These are phyloP conservation scores for Bucco capensis DNA, from an alignment of 2,113 vertebrate genomes.

Conservation along the genomic window DNA sequence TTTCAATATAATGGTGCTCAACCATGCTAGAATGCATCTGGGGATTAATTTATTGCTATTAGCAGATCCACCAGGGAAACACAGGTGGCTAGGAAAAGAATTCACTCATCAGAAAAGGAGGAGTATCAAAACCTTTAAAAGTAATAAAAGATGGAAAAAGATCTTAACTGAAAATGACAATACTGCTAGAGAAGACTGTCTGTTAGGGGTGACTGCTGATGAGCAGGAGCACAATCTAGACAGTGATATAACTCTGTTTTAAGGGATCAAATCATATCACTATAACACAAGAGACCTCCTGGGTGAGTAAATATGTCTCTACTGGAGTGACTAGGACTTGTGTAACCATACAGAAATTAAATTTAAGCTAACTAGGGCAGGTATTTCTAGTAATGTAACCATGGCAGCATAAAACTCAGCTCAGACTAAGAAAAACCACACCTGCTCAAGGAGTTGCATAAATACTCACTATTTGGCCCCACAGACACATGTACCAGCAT, in stretches of 20 bases:
- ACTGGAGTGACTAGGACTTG: neutral
- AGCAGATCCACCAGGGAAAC: neutral
- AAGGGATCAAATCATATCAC: neutral
- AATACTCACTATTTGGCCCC: neutral
- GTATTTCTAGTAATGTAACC: constrained; percentile 43
- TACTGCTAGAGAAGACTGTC: neutral
- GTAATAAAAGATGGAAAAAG: neutral
- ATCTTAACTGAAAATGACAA: neutral
- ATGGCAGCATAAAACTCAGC: constrained; percentile 25
- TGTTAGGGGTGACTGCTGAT: neutral
- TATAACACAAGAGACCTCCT: neutral
- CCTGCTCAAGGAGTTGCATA: constrained; percentile 23
- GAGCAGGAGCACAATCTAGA: neutral
- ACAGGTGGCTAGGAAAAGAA: constrained; percentile 7
- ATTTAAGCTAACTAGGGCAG: constrained; percentile 32
- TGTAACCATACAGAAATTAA: neutral
- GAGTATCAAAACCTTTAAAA: neutral
- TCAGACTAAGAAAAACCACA: neutral
- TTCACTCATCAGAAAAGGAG: neutral
- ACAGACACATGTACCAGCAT: neutral
- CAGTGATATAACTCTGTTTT: neutral
- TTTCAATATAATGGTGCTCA: constrained; percentile 19
- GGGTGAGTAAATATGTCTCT: constrained; percentile 1
- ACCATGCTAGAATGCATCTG: neutral
- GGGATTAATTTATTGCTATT: constrained; percentile 52